Conservation (phyloP, 2,888 invertebrate genomes). For the Thysanoteuthis rhombus region DNA sequence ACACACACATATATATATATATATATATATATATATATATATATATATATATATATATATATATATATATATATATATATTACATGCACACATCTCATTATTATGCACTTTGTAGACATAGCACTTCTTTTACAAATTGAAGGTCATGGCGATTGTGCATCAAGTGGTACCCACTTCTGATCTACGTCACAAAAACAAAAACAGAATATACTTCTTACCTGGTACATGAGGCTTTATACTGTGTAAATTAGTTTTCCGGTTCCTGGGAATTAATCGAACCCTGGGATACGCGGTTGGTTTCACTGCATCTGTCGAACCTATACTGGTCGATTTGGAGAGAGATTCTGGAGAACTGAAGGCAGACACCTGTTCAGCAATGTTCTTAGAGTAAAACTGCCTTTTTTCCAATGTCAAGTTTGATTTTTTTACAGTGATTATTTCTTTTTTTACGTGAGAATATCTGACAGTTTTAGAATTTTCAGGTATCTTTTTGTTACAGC, state of each 20-base stretch:
- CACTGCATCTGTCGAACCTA: background rate
- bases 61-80: too few species aligned
- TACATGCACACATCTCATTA: too few species aligned
- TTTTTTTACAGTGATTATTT: constrained; percentile 32
- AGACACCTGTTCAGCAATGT: constrained; percentile 36
- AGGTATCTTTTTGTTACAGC: constrained; percentile 70
- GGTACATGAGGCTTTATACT: constrained; percentile 21
- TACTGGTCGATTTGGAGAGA: background rate
- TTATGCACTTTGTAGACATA: too few species aligned
- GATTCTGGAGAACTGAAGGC: constrained; percentile 1
- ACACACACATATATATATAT: too few species aligned
- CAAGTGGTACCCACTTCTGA: too few species aligned
- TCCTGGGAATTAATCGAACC: background rate
- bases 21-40: too few species aligned
- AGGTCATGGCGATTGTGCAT: too few species aligned
- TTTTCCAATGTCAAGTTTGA: constrained; percentile 38
- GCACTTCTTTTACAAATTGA: too few species aligned
- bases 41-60: too few species aligned
- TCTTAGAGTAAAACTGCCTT: constrained; percentile 46
- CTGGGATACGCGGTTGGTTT: constrained; percentile 16
- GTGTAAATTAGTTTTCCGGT: constrained; percentile 15
- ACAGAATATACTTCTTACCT: background rate
- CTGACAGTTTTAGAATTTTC: constrained; percentile 42
- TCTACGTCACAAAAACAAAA: too few species aligned
- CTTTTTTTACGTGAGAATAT: constrained; percentile 27